phyloP scores from a whole-genome alignment of 2,797 vertebrate species.

The Crenuchus spilurus region DNA sequence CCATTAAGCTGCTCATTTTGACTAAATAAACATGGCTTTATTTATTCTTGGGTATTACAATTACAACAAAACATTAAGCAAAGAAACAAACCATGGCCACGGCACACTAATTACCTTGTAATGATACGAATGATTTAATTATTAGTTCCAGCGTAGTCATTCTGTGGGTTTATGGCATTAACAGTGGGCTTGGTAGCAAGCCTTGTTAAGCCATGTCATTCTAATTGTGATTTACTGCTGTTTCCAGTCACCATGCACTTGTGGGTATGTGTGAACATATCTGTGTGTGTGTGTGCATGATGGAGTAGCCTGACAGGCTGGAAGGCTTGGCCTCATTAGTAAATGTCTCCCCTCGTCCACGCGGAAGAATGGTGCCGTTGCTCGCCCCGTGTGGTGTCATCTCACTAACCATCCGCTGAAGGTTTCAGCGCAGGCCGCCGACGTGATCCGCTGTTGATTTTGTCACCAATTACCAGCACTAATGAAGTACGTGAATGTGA shows the following conservation, averaged over 20 bases:
- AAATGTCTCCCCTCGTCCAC: conserved; percentile 38
- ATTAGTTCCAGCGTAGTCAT: conserved; percentile 12
- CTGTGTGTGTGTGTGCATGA: conserved; percentile 24
- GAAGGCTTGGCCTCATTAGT: conserved; percentile 50
- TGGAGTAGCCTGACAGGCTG: conserved; percentile 35
- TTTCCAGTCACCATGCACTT: conserved; percentile 5
- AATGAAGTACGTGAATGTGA: conserved; percentile 34
- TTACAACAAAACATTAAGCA: conserved; percentile 30
- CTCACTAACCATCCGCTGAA: conserved; percentile 30
- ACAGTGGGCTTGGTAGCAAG: background rate
- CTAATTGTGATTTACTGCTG: conserved; percentile 51
- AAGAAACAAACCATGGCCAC: conserved; percentile 2
- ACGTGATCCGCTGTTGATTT: conserved; percentile 23
- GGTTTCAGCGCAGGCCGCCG: background rate
- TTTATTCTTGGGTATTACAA: background rate
- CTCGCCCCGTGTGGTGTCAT: conserved; percentile 6
- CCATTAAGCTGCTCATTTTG: too few relatives aligned
- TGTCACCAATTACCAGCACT: conserved; percentile 41
- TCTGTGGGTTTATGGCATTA: conserved; percentile 18
- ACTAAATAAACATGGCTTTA: conserved; percentile 27
- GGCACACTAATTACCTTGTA: conserved; percentile 14
- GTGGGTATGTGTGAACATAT: background rate
- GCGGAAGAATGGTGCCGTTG: conserved; percentile 8
- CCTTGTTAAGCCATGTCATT: conserved; percentile 44
- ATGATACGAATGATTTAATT: conserved; percentile 36